Evolutionary conservation across 2,113 vertebrate species (phyloP), one percentile per base, ranked within the genome.

Genomic region (Dasyornis broadbenti): DNA sequence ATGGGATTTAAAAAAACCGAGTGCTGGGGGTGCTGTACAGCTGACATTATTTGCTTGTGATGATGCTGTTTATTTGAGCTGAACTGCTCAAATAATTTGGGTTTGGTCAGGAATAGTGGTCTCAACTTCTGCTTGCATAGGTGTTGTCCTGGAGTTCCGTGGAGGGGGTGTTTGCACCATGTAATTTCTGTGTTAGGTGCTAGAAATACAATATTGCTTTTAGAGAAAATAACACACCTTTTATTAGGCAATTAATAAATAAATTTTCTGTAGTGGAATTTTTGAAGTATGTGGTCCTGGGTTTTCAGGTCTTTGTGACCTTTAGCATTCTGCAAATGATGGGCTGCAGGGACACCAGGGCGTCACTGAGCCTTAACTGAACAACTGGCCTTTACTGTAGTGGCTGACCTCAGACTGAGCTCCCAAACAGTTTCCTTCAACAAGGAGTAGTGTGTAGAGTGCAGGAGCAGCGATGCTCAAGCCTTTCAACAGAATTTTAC

Each of bases 351-450:
- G 65, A 73, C 49, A 35, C 81, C 21, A 19, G 78, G 70, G 78
- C 20, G 16, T 90, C 82, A n/a, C 73, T 91, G 86, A 64, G 15
- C 65, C 69, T 92, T 94, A 72, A 65, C 35, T 81, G 95, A 86
- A 91, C 84, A 88, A 21, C 53, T 77, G 45, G 44, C 53, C 64
- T 92, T 92, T 95, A 76, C 85, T 69, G 52, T 47, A 1, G 0
- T 57, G 56, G 50, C 70, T 92, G 91, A 92, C 87, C 88, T 80
- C 49, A 39, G 83, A 19, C 63, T 54, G 21, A 54, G 20, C 37
- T 92, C 94, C 15, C 6, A 88, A 95, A 96, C 6, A 5, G 19
- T 66, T 96, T 83, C 76, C 65, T 95, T 87, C 86, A 94, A 68
- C 70, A 68, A 52, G 5, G 37, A 65, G 59, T 52, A 39, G 78